Base-by-base conservation (phyloP, 2,113 vertebrate species). In the Phaethon lepturus region DNA sequence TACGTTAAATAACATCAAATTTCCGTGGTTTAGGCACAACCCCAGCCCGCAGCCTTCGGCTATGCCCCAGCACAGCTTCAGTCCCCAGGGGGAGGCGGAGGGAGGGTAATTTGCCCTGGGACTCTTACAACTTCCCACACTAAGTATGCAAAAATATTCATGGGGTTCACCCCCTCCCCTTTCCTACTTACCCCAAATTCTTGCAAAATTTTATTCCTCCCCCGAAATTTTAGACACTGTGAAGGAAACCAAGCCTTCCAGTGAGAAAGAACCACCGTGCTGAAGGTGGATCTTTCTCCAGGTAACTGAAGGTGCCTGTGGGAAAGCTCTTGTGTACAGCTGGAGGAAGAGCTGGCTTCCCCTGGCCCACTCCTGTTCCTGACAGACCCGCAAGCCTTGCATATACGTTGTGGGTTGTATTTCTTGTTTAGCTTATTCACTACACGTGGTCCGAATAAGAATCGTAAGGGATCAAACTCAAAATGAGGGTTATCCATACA, bases 91-190 rank as follows among this genome's bases (percentile, higher is more conserved):
- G 29, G 68, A 62, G 59, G n/a, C 1, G 1, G 23, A 5, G 19
- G 31, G 11, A 38, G 16, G 2, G 5, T 12, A 8, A 11, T 29
- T n/a, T 17, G n/a, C 0, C 8, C 38, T 45, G 47, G 42, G 85
- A 42, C 13, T 18, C 4, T 52, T 11, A 4, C 13, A 84, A 2
- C 24, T 77, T 55, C 68, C 13, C 52, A 49, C 5, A 8, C 3
- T 3, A 35, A 28, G 6, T 1, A 16, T 25, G 66, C 35, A 60
- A 58, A 88, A 66, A 6, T 8, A 67, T 15, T 60, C 3, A 22
- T 15, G 29, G 50, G 29, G 47, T 0, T 7, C 11, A 0, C 3
- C 24, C 1, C 1, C 4, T 0, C 14, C 2, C 26, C 11, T 23
- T 71, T 72, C 19, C 56, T 50, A 8, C 44, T 55, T n/a, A 24